Base-by-base conservation (phyloP, 2,888 invertebrate species). In the Sinodicranocentrus sp. region DNA sequence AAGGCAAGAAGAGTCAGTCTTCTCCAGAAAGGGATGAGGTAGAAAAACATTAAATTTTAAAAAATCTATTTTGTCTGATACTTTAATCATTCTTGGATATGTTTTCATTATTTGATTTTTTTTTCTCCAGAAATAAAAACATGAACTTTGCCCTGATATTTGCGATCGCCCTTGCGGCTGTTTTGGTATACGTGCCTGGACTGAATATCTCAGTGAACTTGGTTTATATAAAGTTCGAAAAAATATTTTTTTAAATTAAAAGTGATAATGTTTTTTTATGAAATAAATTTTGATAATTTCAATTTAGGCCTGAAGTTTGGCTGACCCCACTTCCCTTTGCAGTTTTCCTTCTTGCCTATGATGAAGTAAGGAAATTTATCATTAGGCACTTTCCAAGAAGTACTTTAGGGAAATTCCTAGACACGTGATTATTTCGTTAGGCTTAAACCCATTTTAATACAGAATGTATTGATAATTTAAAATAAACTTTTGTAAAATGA, bases 321-420 rank as follows among this genome's bases (percentile, higher is more conserved):
- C 90, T 92, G 88, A 91, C 91, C 39, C 92, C 92, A 54, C 84
- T 93, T 75, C 92, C 92, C 61, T 92, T 93, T 90, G 91, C 92
- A 80, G 86, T 92, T 80, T 89, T 91, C 79, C 92, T 92, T 89
- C 92, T 92, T 89, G 90, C 92, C 44, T 92, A 92, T 88, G 92
- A 92, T 88, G 92, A 92, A 89, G 87, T 90, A 67, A 90, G 92
- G 85, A 82, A 82, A 61, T 65, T 63, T 13, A 52, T 67, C 3
- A 75, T 84, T 15, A 19, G 84, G 15, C 61, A 39, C 26, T 70
- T 48, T n/a, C 75, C 75, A n/a, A 63, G 19, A 13, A 63, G 21
- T 13, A 65, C 33, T 23, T 3, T 79, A 0, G 70, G 71, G 15
- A 71, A 26, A 52, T 63, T 65, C 33, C 17, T 80, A 2, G 59